phyloP scores from a whole-genome alignment of 1,140 invertebrate genomes.

The Laupala kohalensis region DNA sequence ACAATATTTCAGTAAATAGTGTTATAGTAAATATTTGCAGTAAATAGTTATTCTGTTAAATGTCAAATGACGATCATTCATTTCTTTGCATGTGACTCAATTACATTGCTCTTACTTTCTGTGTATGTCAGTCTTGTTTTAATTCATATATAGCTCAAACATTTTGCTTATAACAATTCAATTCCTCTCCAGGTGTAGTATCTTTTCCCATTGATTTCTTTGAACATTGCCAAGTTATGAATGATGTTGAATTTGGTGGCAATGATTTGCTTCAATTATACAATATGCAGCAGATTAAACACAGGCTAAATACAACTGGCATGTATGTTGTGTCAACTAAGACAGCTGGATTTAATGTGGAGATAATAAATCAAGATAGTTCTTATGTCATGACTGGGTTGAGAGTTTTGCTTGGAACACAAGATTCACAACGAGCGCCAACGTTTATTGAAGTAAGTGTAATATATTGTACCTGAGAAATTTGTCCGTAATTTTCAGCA shows the following conservation, averaged over 20 bases:
- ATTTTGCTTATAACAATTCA: too few relatives aligned
- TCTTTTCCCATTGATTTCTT: conserved; percentile 93
- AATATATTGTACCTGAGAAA: too few relatives aligned
- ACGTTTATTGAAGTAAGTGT: conserved; percentile 56
- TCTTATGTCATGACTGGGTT: conserved; percentile 63
- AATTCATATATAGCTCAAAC: too few relatives aligned
- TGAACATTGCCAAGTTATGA: conserved; percentile 81
- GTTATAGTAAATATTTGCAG: too few relatives aligned
- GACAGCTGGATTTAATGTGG: conserved; percentile 74
- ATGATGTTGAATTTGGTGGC: conserved; percentile 89
- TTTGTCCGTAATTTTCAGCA: too few relatives aligned
- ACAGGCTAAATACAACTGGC: conserved; percentile 74
- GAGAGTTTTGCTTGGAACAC: conserved; percentile 71
- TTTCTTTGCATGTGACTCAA: too few relatives aligned
- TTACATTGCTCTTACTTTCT: too few relatives aligned
- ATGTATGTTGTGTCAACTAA: conserved; percentile 84
- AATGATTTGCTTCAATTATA: conserved; percentile 93
- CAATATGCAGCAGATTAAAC: conserved; percentile 87
- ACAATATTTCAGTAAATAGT: too few relatives aligned
- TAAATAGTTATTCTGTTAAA: too few relatives aligned
- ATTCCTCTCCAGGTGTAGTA: conserved; percentile 31
- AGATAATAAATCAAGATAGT: conserved; percentile 77
- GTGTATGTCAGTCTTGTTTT: too few relatives aligned
- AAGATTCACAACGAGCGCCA: conserved; percentile 73
- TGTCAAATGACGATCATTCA: too few relatives aligned